These are phyloP conservation scores for Chlorospingus flavigularis DNA, from an alignment of 2,797 vertebrate genomes.

Conservation along the genomic window DNA sequence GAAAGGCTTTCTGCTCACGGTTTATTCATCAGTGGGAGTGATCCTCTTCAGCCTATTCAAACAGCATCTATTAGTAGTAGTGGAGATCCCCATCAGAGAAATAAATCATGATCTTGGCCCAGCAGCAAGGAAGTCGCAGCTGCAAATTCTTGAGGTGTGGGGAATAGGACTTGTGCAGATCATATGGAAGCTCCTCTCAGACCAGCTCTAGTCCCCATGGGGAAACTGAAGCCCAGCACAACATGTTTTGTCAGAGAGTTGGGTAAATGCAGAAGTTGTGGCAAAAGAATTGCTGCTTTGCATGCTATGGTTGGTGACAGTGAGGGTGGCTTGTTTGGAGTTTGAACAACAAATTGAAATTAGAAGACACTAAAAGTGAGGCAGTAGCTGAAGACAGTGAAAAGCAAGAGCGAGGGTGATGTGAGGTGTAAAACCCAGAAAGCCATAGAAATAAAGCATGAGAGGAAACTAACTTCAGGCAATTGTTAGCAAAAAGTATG, in stretches of 20 bases:
- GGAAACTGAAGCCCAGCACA: not conserved
- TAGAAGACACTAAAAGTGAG: not conserved
- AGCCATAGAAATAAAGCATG: not conserved
- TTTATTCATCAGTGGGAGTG: not conserved
- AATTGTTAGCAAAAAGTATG: not conserved
- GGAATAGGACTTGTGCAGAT: not conserved
- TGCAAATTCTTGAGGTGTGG: not conserved
- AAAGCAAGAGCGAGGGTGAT: not conserved
- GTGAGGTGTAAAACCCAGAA: not conserved
- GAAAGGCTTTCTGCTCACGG: not conserved
- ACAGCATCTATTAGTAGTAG: not conserved
- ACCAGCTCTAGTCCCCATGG: not conserved
- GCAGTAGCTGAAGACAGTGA: not conserved
- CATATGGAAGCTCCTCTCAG: not conserved
- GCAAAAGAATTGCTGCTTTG: not conserved
- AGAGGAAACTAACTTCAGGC: not conserved
- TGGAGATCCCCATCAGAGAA: not conserved
- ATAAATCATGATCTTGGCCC: not conserved
- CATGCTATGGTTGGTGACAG: not conserved
- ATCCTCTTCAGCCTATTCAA: not conserved
- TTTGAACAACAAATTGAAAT: not conserved
- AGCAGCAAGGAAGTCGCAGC: not conserved
- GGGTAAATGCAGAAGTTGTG: not conserved
- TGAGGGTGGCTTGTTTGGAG: not conserved
- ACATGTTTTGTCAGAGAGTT: fast-evolving